Evolutionary conservation across 2,797 vertebrate genomes (phyloP), one percentile per base, ranked within the genome.

Genomic region (Coendou prehensilis): DNA sequence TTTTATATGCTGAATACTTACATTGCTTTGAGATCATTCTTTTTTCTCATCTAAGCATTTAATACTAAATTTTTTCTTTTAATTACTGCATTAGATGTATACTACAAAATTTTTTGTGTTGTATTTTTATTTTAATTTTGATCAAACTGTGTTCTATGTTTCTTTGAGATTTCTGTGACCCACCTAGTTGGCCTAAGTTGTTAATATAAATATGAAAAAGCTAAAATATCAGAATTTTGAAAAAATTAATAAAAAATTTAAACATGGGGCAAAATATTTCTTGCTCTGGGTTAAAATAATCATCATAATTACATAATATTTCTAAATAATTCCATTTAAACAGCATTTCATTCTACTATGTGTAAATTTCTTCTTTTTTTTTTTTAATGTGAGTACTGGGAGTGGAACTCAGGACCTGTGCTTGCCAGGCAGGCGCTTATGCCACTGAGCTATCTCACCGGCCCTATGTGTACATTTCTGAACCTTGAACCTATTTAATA

Each of bases 121-220:
- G 1, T 54, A 73, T 41, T 83, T 78, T 71, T 50, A 89, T 81
- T 78, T 87, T 90, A 79, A 50, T 75, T 84, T 59, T 71, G 9
- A 57, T 95, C 23, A 94, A 33, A 85, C 1, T 71, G 30, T 82
- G 75, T 93, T 93, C 69, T 96, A 9, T 59, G 92, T 96, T 95
- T 33, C n/a, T 79, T 82, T 59, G 41, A 71, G 75, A 85, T 50
- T 69, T 94, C 14, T n/a, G 63, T 95, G 33, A 3, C 41, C 33
- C 9, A 56, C 9, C 1, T 81, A 81, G 15, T 93, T 91, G 64
- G 26, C 63, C 5, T 76, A 75, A n/a, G 13, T 84, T 23, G 14
- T 64, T 91, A 41, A 30, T 73, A 41, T 63, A 57, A 89, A 82
- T 23, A 64, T 47, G 2, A 52, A 57, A 59, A 82, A 15, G 18